phyloP scores from a whole-genome alignment of 2,113 vertebrate genomes.

The Otocyon megalotis region DNA sequence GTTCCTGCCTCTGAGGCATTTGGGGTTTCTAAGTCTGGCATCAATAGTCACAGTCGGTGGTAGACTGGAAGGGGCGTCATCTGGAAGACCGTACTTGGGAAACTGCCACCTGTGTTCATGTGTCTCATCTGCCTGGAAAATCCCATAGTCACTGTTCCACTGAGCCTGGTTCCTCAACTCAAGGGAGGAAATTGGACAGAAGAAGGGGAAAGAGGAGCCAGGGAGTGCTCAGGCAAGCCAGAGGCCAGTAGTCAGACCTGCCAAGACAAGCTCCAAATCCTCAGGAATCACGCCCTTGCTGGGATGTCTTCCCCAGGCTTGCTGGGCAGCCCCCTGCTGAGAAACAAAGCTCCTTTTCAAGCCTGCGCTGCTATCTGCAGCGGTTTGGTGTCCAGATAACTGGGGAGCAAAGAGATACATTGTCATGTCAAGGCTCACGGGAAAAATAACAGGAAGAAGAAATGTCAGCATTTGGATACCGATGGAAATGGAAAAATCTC shows the following conservation, averaged over 20 bases:
- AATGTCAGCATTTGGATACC: slow-evolving; percentile 57
- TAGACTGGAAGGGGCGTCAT: neutral
- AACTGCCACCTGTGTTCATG: neutral
- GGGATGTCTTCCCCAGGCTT: neutral
- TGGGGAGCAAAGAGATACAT: slow-evolving; percentile 20
- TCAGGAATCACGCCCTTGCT: neutral
- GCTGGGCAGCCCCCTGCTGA: neutral
- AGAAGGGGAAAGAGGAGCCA: neutral
- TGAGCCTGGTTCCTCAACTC: neutral
- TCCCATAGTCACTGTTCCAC: neutral
- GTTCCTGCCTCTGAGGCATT: neutral
- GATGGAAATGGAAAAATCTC: slow-evolving; percentile 43
- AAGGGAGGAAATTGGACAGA: neutral
- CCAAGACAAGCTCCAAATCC: neutral
- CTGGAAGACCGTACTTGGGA: neutral
- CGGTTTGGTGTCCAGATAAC: slow-evolving; percentile 24
- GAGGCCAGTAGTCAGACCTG: neutral
- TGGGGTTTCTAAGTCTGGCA: neutral
- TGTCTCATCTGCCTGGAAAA: neutral
- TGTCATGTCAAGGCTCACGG: neutral
- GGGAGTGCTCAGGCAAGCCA: neutral
- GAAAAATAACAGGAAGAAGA: slow-evolving; percentile 36
- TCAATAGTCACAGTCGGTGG: neutral
- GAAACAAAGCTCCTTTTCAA: slow-evolving; percentile 5
- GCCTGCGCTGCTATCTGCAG: neutral